Percentiles rank a stretch among this genome's conserved stretches.
Evolutionary conservation across 2,888 invertebrate genomes (phyloP).

Genomic region (Leptinotarsa haldemani): DNA sequence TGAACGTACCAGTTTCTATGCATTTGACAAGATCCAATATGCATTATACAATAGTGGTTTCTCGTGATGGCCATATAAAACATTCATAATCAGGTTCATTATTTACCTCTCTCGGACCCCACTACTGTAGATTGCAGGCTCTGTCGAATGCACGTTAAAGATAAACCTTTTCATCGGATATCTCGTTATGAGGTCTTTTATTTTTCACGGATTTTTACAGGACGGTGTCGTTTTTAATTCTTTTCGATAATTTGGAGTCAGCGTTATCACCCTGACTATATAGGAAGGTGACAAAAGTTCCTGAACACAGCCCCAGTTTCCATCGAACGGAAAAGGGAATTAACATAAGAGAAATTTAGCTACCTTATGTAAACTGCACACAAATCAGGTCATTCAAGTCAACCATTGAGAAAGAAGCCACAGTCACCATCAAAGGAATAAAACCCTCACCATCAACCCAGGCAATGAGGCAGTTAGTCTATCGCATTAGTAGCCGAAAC

Average conservation of each 20-base stretch:
- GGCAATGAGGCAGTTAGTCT: too few species aligned
- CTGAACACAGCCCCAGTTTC: too few species aligned
- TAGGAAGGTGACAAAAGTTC: too few species aligned
- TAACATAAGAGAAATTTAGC: too few species aligned
- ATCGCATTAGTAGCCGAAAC: too few species aligned
- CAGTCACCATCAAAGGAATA: too few species aligned
- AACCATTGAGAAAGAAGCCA: too few species aligned
- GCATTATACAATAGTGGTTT: slow-evolving; percentile 51
- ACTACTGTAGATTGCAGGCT: slow-evolving; percentile 44
- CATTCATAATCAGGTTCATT: slow-evolving; percentile 47
- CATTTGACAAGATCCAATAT: slow-evolving; percentile 57
- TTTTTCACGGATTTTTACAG: not conserved
- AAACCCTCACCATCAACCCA: too few species aligned
- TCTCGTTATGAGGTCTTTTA: slow-evolving; percentile 30
- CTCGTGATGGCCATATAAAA: slow-evolving; percentile 47
- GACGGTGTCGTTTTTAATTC: not conserved
- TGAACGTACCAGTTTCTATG: slow-evolving; percentile 55
- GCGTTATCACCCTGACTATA: too few species aligned
- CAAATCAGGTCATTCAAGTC: too few species aligned
- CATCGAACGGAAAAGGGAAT: too few species aligned
- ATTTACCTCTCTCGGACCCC: slow-evolving; percentile 40
- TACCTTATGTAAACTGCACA: too few species aligned
- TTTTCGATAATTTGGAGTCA: not conserved
- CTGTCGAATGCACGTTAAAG: slow-evolving; percentile 36
- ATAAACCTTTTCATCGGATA: slow-evolving; percentile 37